Conservation (phyloP, 1,140 invertebrate genomes). For the Rhynchophorus ferrugineus region DNA sequence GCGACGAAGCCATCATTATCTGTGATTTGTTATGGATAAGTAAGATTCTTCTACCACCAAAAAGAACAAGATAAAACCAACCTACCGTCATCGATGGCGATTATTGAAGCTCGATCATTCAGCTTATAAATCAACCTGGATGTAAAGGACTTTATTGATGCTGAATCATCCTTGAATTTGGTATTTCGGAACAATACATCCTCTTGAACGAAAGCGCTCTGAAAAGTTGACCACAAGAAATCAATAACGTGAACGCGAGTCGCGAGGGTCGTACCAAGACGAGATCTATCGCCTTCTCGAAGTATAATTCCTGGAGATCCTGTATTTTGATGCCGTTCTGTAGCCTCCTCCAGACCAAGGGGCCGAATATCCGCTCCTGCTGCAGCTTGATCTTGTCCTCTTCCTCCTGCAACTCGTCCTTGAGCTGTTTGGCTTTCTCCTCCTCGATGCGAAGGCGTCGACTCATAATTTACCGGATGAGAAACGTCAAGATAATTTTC, state of each 20-base stretch:
- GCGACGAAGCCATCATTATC: slow-evolving; percentile 25
- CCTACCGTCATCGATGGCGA: slow-evolving; percentile 47
- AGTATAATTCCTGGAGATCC: slow-evolving; percentile 49
- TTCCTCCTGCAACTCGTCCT: slow-evolving; percentile 33
- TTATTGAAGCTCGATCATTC: slow-evolving; percentile 54
- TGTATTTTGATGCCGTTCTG: slow-evolving; percentile 47
- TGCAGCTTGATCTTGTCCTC: slow-evolving; percentile 30
- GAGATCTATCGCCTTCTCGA: slow-evolving; percentile 47
- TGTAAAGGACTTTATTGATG: slow-evolving; percentile 46
- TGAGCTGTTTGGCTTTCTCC: slow-evolving; percentile 22
- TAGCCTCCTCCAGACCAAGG: slow-evolving; percentile 49
- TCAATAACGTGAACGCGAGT: background rate
- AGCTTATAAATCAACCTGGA: slow-evolving; percentile 48
- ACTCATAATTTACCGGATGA: slow-evolving; percentile 30
- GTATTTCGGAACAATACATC: slow-evolving; percentile 42
- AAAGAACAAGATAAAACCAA: background rate
- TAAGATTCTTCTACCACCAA: background rate
- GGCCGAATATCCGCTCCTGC: slow-evolving; percentile 44
- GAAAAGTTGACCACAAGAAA: slow-evolving; percentile 23
- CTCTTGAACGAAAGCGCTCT: slow-evolving; percentile 47
- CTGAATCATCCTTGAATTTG: slow-evolving; percentile 44
- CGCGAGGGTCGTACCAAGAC: slow-evolving; percentile 39
- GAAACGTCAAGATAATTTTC: background rate
- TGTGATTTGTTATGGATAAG: background rate
- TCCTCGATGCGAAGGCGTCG: slow-evolving; percentile 29